phyloP scores from a whole-genome alignment of 2,888 invertebrate genomes.

The Rosalia funebris region DNA sequence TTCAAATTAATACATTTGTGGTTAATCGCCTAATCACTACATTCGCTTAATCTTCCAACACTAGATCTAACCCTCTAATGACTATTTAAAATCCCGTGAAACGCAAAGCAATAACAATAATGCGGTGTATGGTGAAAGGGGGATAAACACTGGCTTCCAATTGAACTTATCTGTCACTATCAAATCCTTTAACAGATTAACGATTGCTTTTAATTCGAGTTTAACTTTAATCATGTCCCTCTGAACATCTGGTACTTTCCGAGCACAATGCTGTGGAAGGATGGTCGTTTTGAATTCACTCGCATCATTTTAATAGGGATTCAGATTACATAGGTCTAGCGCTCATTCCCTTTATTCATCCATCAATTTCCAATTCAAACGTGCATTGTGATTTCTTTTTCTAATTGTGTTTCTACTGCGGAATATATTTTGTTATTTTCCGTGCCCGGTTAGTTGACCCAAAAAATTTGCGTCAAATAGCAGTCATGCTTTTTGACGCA shows the following conservation, averaged over 20 bases:
- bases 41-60: too few species aligned
- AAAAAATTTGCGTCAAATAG: too few species aligned
- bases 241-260: conserved; percentile 61
- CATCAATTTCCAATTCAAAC: conserved; percentile 12
- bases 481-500: too few species aligned
- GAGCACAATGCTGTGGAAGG: conserved; percentile 52
- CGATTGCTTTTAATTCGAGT: conserved; percentile 61
- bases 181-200: conserved; percentile 58
- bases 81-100: too few species aligned
- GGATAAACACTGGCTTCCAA: conserved; percentile 53
- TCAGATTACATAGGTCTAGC: conserved; percentile 55
- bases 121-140: conserved; percentile 34
- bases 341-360: conserved; percentile 41
- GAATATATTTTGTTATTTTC: neutral
- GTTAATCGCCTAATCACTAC: too few species aligned
- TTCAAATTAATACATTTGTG: too few species aligned
- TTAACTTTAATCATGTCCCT: conserved; percentile 63
- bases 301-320: conserved; percentile 57
- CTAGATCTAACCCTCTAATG: too few species aligned
- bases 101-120: conserved; percentile 35
- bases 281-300: conserved; percentile 52
- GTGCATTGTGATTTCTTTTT: conserved; percentile 21
- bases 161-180: conserved; percentile 61
- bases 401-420: conserved; percentile 7
- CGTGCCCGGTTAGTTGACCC: too few species aligned